Evolutionary conservation across 2,888 invertebrate genomes (phyloP).

Genomic region (Andrena bicolor): DNA sequence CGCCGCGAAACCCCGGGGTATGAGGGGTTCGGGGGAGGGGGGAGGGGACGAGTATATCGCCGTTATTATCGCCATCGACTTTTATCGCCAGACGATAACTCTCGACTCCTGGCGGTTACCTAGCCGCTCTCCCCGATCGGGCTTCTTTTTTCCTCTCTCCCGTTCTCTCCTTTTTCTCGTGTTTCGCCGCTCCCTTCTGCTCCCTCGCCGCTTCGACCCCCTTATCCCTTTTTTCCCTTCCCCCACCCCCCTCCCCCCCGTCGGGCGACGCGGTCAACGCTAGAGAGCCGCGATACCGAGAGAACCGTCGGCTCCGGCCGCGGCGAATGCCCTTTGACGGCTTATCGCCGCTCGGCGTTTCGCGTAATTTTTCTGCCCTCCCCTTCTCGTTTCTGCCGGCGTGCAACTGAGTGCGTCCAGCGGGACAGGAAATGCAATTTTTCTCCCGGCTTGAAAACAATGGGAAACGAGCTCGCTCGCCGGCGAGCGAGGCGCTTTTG

Average conservation of each 20-base stretch:
- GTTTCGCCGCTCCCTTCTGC: conserved; percentile 20
- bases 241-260: conserved; percentile 8
- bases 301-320: conserved; percentile 48
- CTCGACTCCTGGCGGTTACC: conserved; percentile 71
- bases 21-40: neutral
- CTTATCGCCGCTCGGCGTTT: conserved; percentile 52
- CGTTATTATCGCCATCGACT: conserved; percentile 81
- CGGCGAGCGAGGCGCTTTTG: no score
- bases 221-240: neutral
- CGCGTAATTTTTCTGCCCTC: conserved; percentile 40
- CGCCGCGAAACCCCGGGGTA: conserved; percentile 1
- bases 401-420: neutral
- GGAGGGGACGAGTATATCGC: conserved; percentile 70
- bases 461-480: conserved; percentile 14
- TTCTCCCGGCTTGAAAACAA: conserved; percentile 12
- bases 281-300: conserved; percentile 41
- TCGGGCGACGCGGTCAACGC: conserved; percentile 48
- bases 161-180: conserved; percentile 49
- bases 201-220: conserved; percentile 26
- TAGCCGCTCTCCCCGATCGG: conserved; percentile 61
- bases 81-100: conserved; percentile 81
- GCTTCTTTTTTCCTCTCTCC: conserved; percentile 57
- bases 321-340: conserved; percentile 67
- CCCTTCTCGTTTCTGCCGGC: neutral
- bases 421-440: conserved; percentile 27